These are phyloP conservation scores for Capreolus pygargus DNA, from an alignment of 2,113 vertebrate genomes.

Conservation along the genomic window DNA sequence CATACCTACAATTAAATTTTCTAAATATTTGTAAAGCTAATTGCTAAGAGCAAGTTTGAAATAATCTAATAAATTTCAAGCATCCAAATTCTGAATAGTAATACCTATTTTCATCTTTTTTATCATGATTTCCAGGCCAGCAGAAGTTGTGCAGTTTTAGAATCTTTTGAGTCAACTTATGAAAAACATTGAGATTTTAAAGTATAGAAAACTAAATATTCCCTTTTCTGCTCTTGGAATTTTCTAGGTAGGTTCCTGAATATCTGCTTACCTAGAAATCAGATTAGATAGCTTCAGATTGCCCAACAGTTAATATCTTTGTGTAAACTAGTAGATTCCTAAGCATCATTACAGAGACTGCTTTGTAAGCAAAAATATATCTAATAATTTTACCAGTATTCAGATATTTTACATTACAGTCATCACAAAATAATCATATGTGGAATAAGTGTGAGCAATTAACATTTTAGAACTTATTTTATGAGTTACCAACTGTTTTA, in stretches of 20 bases:
- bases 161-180: neutral
- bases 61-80: conserved; percentile 35
- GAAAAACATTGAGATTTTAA: neutral
- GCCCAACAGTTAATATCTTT: neutral
- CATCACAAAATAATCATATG: neutral
- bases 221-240: neutral
- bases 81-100: neutral
- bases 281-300: neutral
- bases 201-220: neutral
- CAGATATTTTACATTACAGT: neutral
- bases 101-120: neutral
- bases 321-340: neutral
- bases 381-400: neutral
- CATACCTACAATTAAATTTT: conserved; percentile 39
- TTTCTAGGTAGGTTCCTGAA: neutral
- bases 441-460: neutral
- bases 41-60: conserved; percentile 28
- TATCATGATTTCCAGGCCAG: neutral
- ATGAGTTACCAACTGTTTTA: neutral
- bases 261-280: neutral
- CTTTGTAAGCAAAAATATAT: neutral
- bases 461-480: neutral
- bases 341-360: neutral
- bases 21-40: conserved; percentile 30
- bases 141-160: neutral